A percentile compares a stretch with the other conserved stretches of the same genome.
Conservation (phyloP, 2,113 vertebrate genomes). For the Anoplopoma fimbria region DNA sequence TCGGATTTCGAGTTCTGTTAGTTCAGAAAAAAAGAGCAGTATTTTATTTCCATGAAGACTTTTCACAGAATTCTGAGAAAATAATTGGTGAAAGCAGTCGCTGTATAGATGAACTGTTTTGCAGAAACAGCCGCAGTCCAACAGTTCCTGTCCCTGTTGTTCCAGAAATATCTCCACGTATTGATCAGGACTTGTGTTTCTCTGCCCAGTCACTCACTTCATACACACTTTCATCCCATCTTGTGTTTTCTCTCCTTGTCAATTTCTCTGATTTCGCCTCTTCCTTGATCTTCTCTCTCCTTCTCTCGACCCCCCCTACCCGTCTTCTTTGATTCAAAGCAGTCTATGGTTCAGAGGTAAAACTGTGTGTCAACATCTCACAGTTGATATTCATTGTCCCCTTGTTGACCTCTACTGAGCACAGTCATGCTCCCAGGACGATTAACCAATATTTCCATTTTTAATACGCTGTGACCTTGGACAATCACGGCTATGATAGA, state of each 20-base stretch:
- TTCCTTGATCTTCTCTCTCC: neutral
- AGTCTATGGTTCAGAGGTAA: neutral
- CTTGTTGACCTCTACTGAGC: neutral
- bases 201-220: slow-evolving; percentile 52
- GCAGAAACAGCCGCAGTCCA: slow-evolving; percentile 47
- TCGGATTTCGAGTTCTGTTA: no score
- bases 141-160: slow-evolving; percentile 49
- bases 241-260: neutral
- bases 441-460: neutral
- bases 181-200: slow-evolving; percentile 76
- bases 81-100: neutral
- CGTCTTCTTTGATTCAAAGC: neutral
- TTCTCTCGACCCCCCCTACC: neutral
- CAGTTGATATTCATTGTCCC: neutral
- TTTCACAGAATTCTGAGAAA: no score
- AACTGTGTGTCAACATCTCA: neutral
- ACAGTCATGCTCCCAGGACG: neutral
- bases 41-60: no score
- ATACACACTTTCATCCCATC: slow-evolving; percentile 5
- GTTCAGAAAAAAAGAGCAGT: no score
- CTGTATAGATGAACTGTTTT: slow-evolving; percentile 39
- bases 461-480: neutral
- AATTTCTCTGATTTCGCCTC: neutral
- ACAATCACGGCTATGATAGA: neutral
- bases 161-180: slow-evolving; percentile 76